Evolutionary conservation across 1,140 invertebrate genomes (phyloP).

Genomic region (Leptinotarsa lineolata): DNA sequence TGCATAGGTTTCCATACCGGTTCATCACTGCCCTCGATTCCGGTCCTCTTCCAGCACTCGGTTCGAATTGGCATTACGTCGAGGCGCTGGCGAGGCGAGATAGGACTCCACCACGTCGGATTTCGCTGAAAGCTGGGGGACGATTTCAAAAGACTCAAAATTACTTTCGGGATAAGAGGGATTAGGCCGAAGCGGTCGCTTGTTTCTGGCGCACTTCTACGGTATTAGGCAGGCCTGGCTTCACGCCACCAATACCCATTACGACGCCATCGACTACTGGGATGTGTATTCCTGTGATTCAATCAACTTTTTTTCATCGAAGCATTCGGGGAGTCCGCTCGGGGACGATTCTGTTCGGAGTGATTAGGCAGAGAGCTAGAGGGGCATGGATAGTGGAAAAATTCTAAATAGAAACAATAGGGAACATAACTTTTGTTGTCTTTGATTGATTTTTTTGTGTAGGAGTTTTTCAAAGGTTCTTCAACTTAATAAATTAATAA

Average conservation of each 20-base stretch:
- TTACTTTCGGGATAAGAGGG: slow-evolving; percentile 58
- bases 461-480: too few relatives aligned
- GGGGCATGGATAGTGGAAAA: background rate
- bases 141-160: slow-evolving; percentile 59
- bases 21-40: background rate
- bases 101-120: slow-evolving; percentile 49
- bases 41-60: background rate
- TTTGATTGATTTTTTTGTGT: background rate
- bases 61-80: slow-evolving; percentile 6
- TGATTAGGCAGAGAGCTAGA: background rate
- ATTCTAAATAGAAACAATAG: background rate
- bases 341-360: background rate
- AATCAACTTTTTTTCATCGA: slow-evolving; percentile 46
- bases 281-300: slow-evolving; percentile 32
- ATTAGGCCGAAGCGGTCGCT: slow-evolving; percentile 54
- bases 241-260: slow-evolving; percentile 50
- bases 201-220: slow-evolving; percentile 51
- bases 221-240: slow-evolving; percentile 52
- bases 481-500: too few relatives aligned
- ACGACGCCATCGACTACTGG: slow-evolving; percentile 48
- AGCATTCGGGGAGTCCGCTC: slow-evolving; percentile 16
- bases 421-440: background rate
- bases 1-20: background rate
- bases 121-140: slow-evolving; percentile 55
- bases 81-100: slow-evolving; percentile 46